Evolutionary conservation across 2,797 vertebrate genomes (phyloP), one percentile per base, ranked within the genome.

Genomic region (Enteromius fasciolatus): DNA sequence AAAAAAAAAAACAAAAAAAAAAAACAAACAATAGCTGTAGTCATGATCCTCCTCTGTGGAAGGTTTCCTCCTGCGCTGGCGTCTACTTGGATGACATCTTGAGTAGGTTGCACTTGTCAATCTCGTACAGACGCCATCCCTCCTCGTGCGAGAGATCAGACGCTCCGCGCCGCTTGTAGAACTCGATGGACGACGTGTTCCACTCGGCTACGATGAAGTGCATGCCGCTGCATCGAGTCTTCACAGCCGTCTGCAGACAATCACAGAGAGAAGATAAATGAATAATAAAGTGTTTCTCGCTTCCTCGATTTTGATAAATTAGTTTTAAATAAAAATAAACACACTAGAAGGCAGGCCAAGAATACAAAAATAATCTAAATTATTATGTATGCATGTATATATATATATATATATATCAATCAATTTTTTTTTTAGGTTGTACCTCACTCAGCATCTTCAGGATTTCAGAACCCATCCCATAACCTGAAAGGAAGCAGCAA

Each of bases 381-480:
- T 63, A n/a, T n/a, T n/a, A n/a, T n/a, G n/a, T n/a, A n/a, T n/a
- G n/a, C n/a, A n/a, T n/a, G n/a, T n/a, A n/a, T n/a, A n/a, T n/a
- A n/a, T n/a, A n/a, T n/a, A n/a, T n/a, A n/a, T n/a, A n/a, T n/a
- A n/a, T n/a, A n/a, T n/a, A n/a, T n/a, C n/a, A n/a, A n/a, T n/a
- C n/a, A n/a, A n/a, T n/a, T n/a, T n/a, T n/a, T n/a, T n/a, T n/a
- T n/a, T n/a, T n/a, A n/a, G n/a, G n/a, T n/a, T n/a, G 90, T 91
- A 98, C 97, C 82, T 97, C 95, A 90, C 97, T 97, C 91, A 99
- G 93, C 75, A 95, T 95, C 89, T 96, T 97, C 92, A 98, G 92
- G 91, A 98, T 96, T 90, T 95, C 96, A 2, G 97, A 98, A 1
- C 97, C 97, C 78, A 99, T 98, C 81, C 97, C 97, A 87, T 95